phyloP scores from a whole-genome alignment of 2,888 invertebrate species.

The Carpatolechia fugitivella region DNA sequence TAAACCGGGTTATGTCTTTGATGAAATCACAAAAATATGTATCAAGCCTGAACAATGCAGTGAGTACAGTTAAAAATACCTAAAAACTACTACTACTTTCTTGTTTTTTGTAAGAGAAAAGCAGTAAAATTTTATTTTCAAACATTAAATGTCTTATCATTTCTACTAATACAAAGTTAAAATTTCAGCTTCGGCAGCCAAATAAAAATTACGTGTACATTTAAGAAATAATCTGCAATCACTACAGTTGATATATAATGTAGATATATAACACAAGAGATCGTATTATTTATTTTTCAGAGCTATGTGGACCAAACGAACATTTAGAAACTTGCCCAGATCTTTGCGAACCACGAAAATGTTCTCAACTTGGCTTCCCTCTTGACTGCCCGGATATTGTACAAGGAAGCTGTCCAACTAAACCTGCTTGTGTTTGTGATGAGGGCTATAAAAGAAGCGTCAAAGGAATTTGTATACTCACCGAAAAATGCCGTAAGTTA shows the following conservation, averaged over 20 bases:
- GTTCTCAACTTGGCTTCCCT: not conserved
- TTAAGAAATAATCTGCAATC: no score
- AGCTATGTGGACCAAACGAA: not conserved
- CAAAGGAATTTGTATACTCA: constrained; percentile 34
- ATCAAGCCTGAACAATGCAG: constrained; percentile 29
- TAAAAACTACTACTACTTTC: no score
- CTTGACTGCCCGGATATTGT: not conserved
- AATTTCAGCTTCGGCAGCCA: no score
- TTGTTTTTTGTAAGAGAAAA: no score
- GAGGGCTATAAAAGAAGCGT: constrained; percentile 25
- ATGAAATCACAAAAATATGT: constrained; percentile 28
- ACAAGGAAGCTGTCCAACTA: constrained; percentile 23
- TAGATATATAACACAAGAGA: no score
- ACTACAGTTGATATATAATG: no score
- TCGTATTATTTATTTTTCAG: not conserved
- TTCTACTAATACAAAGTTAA: no score
- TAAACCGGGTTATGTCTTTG: constrained; percentile 25
- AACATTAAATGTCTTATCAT: no score
- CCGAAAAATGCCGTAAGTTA: constrained; percentile 31
- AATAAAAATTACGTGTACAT: no score
- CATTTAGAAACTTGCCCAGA: not conserved
- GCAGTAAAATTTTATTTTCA: no score
- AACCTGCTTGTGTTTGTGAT: constrained; percentile 32
- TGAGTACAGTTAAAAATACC: no score
- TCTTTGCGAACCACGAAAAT: not conserved